Evolutionary conservation across 2,888 invertebrate genomes (phyloP).

Genomic region (Melieria omissa): DNA sequence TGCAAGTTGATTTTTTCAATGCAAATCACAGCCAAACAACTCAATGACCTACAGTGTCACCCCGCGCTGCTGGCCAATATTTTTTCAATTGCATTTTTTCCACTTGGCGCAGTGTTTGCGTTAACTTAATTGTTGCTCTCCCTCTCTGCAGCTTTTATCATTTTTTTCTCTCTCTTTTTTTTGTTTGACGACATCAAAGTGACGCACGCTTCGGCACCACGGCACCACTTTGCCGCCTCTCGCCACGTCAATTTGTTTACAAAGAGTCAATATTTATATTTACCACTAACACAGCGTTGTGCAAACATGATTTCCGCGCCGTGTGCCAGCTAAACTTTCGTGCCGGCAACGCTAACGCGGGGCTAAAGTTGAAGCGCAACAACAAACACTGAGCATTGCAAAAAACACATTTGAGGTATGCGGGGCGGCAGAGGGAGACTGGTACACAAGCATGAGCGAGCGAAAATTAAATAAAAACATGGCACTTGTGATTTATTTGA

Average conservation of each 20-base stretch:
- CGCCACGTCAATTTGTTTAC: slow-evolving; percentile 21
- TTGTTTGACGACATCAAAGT: neutral
- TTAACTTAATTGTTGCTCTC: no score
- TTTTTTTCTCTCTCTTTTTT: slow-evolving; percentile 2
- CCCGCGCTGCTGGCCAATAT: no score
- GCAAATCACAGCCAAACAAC: no score
- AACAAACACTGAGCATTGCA: no score
- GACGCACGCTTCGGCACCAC: neutral
- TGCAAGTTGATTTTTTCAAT: no score
- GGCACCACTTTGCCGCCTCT: neutral
- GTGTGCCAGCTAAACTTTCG: neutral
- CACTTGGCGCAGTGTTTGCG: no score
- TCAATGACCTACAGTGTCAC: no score
- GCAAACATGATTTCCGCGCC: no score
- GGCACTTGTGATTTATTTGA: slow-evolving; percentile 30
- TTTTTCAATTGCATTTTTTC: no score
- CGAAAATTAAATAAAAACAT: slow-evolving; percentile 33
- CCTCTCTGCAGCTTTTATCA: neutral
- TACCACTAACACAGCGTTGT: slow-evolving; percentile 21
- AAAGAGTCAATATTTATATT: slow-evolving; percentile 28
- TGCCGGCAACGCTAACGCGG: neutral
- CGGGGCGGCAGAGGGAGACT: neutral
- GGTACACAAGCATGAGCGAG: neutral
- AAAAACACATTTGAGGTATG: neutral
- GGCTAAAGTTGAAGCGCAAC: no score